Percentiles rank a stretch among this genome's conserved stretches.
Conservation (phyloP, 2,113 vertebrate species). For the Gallinago paraguaiae region DNA sequence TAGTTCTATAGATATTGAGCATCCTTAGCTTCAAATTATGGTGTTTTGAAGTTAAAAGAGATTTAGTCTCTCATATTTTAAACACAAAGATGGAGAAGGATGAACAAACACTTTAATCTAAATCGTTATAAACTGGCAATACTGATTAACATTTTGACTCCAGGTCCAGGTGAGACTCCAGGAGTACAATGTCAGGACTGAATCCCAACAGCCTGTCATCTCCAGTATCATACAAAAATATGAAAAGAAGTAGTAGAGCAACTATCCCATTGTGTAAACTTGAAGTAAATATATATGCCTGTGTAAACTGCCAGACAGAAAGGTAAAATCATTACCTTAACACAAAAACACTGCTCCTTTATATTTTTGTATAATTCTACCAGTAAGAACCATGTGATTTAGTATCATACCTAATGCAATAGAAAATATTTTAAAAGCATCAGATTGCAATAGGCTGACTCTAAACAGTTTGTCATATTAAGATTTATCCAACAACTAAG, state of each 20-base stretch:
- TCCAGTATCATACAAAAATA: background rate
- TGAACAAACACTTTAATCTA: background rate
- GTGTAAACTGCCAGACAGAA: background rate
- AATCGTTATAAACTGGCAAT: background rate
- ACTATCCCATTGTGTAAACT: background rate
- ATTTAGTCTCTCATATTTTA: background rate
- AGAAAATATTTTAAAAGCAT: background rate
- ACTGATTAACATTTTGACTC: background rate
- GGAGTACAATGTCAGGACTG: background rate
- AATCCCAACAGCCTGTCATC: background rate
- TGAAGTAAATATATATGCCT: background rate
- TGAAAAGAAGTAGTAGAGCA: background rate
- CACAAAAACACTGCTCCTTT: background rate
- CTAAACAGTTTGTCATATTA: background rate
- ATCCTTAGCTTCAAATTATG: background rate
- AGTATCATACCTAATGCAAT: background rate
- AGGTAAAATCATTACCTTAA: background rate
- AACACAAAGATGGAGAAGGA: background rate
- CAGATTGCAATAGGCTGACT: background rate
- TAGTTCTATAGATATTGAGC: background rate
- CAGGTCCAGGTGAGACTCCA: background rate
- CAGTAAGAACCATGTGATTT: background rate
- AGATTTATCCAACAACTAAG: background rate
- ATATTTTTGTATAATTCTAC: background rate
- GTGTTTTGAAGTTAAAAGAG: background rate